phyloP scores from a whole-genome alignment of 30 jellyfish, hydroid and myxozoan genomes.

The Catostylus mosaicus region DNA sequence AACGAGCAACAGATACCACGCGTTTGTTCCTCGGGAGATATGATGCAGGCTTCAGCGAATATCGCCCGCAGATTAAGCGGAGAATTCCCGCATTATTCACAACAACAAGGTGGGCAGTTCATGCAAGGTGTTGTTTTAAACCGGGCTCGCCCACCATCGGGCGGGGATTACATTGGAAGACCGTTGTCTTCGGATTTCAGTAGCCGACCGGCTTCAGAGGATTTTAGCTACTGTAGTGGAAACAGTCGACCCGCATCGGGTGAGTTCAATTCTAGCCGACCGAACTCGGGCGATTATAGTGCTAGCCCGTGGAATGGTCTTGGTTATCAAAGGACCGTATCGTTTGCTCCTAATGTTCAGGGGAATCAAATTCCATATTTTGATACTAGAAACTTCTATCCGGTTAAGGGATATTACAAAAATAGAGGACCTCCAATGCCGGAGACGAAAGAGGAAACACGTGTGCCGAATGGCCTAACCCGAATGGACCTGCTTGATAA shows the following conservation, averaged over 20 bases:
- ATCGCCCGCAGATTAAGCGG: conserved; percentile 79
- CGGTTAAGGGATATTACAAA: conserved; percentile 79
- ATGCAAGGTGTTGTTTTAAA: conserved; percentile 60
- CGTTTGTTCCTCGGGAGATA: conserved; percentile 61
- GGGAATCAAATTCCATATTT: conserved; percentile 78
- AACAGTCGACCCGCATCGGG: conserved; percentile 97
- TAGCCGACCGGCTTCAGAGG: conserved; percentile 97
- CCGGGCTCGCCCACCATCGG: conserved; percentile 76
- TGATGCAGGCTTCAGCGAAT: conserved; percentile 65
- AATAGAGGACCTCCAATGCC: conserved; percentile 84
- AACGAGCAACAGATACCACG: conserved; percentile 60
- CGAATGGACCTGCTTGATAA: conserved; percentile 87
- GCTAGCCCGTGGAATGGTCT: conserved; percentile 76
- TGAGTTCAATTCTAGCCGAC: conserved; percentile 88
- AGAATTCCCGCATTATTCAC: conserved; percentile 64
- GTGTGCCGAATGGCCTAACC: conserved; percentile 69
- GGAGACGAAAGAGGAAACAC: conserved; percentile 91
- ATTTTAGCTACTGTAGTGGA: conserved; percentile 86
- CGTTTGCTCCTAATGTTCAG: conserved; percentile 61
- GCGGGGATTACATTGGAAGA: conserved; percentile 90
- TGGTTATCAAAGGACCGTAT: conserved; percentile 68
- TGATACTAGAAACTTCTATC: conserved; percentile 90
- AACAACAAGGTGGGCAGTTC: conserved; percentile 64
- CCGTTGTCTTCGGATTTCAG: conserved; percentile 96
- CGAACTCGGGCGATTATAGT: conserved; percentile 89